A percentile compares a stretch with the other conserved stretches of the same genome.
Conservation (phyloP, 1,140 invertebrate species). For the Heliconius melpomene region DNA sequence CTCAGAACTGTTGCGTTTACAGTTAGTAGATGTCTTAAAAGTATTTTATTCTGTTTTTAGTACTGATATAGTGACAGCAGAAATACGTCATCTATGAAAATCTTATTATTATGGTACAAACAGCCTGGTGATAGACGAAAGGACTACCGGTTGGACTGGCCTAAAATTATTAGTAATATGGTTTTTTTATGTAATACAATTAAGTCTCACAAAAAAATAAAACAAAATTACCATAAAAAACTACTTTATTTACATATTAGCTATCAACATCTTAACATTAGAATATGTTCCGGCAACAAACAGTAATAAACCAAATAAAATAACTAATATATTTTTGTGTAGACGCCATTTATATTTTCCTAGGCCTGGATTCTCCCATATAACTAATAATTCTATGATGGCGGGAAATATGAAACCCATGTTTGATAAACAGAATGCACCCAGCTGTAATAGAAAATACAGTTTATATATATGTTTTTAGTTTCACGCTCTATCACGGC, state of each 20-base stretch:
- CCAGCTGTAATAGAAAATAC: slow-evolving; percentile 53
- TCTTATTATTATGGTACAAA: too few relatives aligned
- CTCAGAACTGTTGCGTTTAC: too few relatives aligned
- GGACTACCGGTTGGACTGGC: too few relatives aligned
- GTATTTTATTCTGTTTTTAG: too few relatives aligned
- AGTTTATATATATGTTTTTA: too few relatives aligned
- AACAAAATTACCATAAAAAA: neutral
- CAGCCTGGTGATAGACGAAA: too few relatives aligned
- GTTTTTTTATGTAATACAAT: too few relatives aligned
- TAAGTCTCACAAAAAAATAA: neutral
- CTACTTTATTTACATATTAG: slow-evolving; percentile 48
- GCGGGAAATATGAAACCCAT: slow-evolving; percentile 94
- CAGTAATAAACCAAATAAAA: slow-evolving; percentile 86
- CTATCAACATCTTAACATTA: slow-evolving; percentile 84
- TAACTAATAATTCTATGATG: slow-evolving; percentile 88
- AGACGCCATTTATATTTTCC: slow-evolving; percentile 83
- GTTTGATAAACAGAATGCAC: slow-evolving; percentile 87
- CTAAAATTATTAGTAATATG: too few relatives aligned
- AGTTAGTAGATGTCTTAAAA: too few relatives aligned
- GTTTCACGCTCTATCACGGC: too few relatives aligned
- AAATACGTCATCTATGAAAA: too few relatives aligned
- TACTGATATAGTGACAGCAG: too few relatives aligned
- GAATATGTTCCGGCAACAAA: slow-evolving; percentile 88
- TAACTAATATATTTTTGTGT: slow-evolving; percentile 84
- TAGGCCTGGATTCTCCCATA: slow-evolving; percentile 84